These are phyloP conservation scores for Callipepla californica DNA, from an alignment of 2,113 vertebrate species.

Conservation along the genomic window DNA sequence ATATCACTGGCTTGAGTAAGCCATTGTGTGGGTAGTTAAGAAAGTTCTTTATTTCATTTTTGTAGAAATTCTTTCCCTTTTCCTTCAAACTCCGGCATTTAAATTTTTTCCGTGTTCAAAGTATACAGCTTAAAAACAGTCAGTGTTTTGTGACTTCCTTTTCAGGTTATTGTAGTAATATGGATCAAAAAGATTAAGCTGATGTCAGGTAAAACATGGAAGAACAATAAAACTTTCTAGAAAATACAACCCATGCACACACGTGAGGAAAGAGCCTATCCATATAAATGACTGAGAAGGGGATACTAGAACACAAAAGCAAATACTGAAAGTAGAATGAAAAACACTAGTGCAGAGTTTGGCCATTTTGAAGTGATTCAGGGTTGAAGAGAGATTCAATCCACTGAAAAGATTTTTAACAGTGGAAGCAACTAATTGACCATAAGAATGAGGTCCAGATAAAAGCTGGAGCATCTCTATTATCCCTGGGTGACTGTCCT, in stretches of 20 bases:
- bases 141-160: constrained; percentile 29
- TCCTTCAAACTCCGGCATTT: constrained; percentile 3
- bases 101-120: constrained; percentile 20
- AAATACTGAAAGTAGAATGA: neutral
- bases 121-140: constrained; percentile 18
- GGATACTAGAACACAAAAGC: neutral
- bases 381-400: neutral
- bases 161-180: neutral
- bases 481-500: neutral
- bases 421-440: neutral
- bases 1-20: constrained; percentile 14
- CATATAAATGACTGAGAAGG: neutral
- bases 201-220: neutral
- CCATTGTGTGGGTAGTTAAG: constrained; percentile 51
- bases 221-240: neutral
- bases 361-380: neutral
- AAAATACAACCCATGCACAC: neutral
- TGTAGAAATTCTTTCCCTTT: constrained; percentile 7
- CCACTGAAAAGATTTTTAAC: neutral
- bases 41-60: constrained; percentile 44
- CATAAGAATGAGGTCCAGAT: neutral
- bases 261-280: neutral
- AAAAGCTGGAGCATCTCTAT: neutral
- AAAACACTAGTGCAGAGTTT: neutral
- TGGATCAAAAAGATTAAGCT: constrained; percentile 13